Conservation (phyloP, 2,113 vertebrate species). For the Arenaria interpres region DNA sequence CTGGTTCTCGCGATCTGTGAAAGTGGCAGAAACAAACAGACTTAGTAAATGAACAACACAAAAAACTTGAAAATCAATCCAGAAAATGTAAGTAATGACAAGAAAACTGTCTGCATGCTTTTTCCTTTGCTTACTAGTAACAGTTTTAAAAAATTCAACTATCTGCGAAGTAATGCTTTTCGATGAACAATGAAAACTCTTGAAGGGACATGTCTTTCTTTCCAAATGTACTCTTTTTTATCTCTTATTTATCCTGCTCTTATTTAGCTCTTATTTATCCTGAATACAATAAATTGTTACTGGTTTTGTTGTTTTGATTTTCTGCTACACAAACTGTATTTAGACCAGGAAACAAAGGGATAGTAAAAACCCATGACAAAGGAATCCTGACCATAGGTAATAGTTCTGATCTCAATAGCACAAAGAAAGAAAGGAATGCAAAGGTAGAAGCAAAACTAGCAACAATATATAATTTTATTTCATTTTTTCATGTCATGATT, state of each 20-base stretch:
- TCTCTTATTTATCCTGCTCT: neutral
- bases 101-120: neutral
- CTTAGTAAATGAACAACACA: neutral
- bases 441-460: neutral
- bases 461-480: neutral
- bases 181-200: neutral
- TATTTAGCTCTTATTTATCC: neutral
- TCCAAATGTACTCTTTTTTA: neutral
- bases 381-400: neutral
- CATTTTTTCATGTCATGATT: neutral
- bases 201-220: neutral
- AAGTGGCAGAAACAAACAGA: neutral
- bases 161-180: neutral
- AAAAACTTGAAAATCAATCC: neutral
- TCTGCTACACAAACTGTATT: neutral
- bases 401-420: neutral
- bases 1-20: constrained; percentile 84
- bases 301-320: neutral
- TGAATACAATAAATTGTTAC: neutral
- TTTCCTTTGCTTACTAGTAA: neutral
- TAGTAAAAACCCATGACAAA: neutral
- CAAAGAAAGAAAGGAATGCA: neutral
- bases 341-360: neutral
- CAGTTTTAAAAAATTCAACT: neutral
- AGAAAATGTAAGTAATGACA: neutral